Evolutionary conservation across 2,888 invertebrate species (phyloP).

Genomic region (Nemapogon koenigi): DNA sequence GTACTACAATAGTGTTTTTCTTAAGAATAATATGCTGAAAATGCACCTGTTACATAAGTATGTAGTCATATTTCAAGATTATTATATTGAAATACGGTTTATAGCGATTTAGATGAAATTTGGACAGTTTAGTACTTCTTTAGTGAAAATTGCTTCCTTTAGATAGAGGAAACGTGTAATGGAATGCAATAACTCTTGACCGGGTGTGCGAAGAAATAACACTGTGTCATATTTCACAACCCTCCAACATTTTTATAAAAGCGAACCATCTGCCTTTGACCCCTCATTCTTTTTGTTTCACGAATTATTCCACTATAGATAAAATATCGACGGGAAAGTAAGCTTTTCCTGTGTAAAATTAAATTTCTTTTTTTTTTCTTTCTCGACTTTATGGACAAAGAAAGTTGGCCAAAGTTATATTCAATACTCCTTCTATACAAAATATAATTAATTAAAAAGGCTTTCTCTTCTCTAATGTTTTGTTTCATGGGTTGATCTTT

Average conservation of each 20-base stretch:
- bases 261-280: constrained; percentile 65
- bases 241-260: constrained; percentile 66
- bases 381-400: too few relatives aligned
- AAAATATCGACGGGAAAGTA: constrained; percentile 43
- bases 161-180: constrained; percentile 64
- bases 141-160: constrained; percentile 62
- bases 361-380: too few relatives aligned
- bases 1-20: too few relatives aligned
- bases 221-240: constrained; percentile 65
- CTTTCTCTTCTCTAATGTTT: too few relatives aligned
- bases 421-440: too few relatives aligned
- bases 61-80: too few relatives aligned
- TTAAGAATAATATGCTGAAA: too few relatives aligned
- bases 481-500: too few relatives aligned
- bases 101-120: constrained; percentile 38
- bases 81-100: too few relatives aligned
- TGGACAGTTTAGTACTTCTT: constrained; percentile 57
- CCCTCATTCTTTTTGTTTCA: constrained; percentile 63
- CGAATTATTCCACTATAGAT: constrained; percentile 58
- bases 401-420: too few relatives aligned
- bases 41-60: too few relatives aligned
- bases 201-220: constrained; percentile 66
- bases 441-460: too few relatives aligned
- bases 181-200: constrained; percentile 66
- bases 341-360: constrained; percentile 31